Evolutionary conservation across 2,888 invertebrate genomes (phyloP), one percentile per base, ranked within the genome.

Genomic region (Lamellibrachia columna): DNA sequence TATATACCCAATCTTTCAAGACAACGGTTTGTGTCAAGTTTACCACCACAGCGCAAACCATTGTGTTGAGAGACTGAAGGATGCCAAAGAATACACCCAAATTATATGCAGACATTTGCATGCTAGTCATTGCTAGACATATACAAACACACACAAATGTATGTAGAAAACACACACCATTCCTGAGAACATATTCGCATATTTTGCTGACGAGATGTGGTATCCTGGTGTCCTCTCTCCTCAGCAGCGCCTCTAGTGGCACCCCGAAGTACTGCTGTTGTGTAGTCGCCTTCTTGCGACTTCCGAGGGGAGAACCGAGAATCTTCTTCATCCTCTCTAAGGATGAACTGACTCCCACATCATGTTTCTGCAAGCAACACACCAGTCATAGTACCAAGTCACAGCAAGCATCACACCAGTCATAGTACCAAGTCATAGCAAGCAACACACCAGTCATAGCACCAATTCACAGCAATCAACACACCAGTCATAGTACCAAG

Each of bases 201-300:
- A 94, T 92, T 90, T 94, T 94, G 90, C 92, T 92, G 53, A 95
- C 94, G 7, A 95, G 93, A 40, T 90, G 91, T 40, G 95, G 95
- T 6, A 95, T 93, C 22, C 92, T 90, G 7, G 52, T 40, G 7
- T 91, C 93, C 92, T 94, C 94, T 28, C 94, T 58, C 90, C 90
- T 92, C n/a, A 92, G 52, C 15, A 94, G 91, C n/a, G 93, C 94
- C 40, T 93, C 93, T 40, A 94, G 93, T 7, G 93, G 93, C n/a
- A 94, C 93, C 11, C 94, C 94, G 91, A 94, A 94, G 93, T 94
- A 94, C 75, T 75, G 75, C 75, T 22, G 75, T 6, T 75, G 75
- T n/a, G 75, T 22, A n/a, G 75, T 22, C 22, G 75, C 15, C 75
- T 75, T 75, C 75, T 75, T 75, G 75, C 75, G 75, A 75, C 75